Evolutionary conservation across 2,113 vertebrate genomes (phyloP), one percentile per base, ranked within the genome.

Genomic region (Dissostichus mawsoni): DNA sequence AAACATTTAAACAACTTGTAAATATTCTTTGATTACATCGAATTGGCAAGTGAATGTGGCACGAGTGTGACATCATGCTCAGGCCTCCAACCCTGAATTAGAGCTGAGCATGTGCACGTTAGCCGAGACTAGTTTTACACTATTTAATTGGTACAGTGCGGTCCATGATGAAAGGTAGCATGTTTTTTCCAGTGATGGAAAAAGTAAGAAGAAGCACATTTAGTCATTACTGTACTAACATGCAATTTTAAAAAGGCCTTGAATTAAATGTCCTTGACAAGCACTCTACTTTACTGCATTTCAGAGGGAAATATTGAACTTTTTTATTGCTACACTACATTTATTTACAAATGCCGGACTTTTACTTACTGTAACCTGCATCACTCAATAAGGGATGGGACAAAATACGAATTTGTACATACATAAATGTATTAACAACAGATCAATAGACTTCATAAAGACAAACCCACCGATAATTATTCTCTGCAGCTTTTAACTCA

Each of bases 21-120:
- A 90, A 91, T 84, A 82, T 57, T 83, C 50, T 89, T 80, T 11
- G 1, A 67, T 92, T 89, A 87, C 63, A 81, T 71, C 89, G 70
- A 57, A 48, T 68, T 81, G 78, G 67, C 82, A 57, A 11, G 5
- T 18, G 33, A 72, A 74, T 62, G 48, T 65, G 51, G 74, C 69
- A 56, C 53, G 69, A 69, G 10, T 79, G n/a, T 81, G 79, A 90
- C 74, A 70, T 90, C 80, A 90, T 59, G 59, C 29, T n/a, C 48
- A 13, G 52, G 53, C 71, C 25, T 78, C 20, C 53, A 50, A 64
- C 69, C 75, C 79, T 87, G 64, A 80, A 77, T 75, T 52, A 57
- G 20, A 80, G 55, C 53, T 1, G 11, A 64, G 33, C 36, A 80
- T 55, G 17, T 74, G 68, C 61, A 67, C 4, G 16, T 67, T 57